These are phyloP conservation scores for Castor canadensis DNA, from an alignment of 2,113 vertebrate genomes.

Conservation along the genomic window DNA sequence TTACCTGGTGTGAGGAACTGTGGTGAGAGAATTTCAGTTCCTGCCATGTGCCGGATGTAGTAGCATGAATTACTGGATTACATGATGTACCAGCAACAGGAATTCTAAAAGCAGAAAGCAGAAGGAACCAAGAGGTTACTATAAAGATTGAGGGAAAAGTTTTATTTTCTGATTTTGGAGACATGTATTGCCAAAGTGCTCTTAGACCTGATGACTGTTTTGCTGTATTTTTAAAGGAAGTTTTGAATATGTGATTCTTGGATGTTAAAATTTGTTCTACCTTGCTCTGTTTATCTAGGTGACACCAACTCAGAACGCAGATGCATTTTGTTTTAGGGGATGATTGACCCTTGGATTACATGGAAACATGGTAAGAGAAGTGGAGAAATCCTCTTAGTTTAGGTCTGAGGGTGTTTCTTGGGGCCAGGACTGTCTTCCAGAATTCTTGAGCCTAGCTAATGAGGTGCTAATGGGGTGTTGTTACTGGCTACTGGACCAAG, in stretches of 20 bases:
- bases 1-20: background rate
- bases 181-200: background rate
- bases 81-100: background rate
- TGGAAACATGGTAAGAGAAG: background rate
- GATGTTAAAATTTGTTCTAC: background rate
- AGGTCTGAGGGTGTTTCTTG: background rate
- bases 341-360: background rate
- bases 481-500: conserved; percentile 48
- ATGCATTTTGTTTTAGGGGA: background rate
- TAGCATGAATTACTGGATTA: background rate
- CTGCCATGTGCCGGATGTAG: background rate
- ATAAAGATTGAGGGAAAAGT: background rate
- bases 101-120: background rate
- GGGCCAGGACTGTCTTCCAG: background rate
- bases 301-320: background rate
- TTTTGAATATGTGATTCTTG: background rate
- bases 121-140: background rate
- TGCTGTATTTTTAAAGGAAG: background rate
- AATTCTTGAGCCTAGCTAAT: conserved; percentile 60
- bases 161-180: background rate
- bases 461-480: conserved; percentile 70
- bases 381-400: background rate
- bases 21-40: background rate
- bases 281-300: background rate
- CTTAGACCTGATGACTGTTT: background rate